Conservation (phyloP, 2,797 vertebrate species). For the Oreortyx pictus region DNA sequence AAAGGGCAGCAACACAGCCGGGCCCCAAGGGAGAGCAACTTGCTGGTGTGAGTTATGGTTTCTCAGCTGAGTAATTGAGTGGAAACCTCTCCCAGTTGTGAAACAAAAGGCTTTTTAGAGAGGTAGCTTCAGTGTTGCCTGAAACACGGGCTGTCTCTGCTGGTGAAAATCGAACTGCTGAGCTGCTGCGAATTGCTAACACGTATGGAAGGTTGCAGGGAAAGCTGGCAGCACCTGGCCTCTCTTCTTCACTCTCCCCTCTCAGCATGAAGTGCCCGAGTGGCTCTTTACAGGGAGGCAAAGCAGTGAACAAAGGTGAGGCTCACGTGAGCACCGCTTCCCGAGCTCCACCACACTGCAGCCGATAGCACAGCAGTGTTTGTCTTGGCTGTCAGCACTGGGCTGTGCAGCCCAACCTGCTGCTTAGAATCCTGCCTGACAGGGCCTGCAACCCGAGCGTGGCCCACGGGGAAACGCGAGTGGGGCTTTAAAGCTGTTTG, state of each 20-base stretch:
- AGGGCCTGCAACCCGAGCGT: background rate
- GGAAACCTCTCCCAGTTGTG: background rate
- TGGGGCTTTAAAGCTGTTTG: background rate
- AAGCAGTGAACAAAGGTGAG: background rate
- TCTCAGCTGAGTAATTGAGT: background rate
- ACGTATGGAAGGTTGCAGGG: background rate
- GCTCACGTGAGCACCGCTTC: background rate
- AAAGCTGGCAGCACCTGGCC: rapidly evolving
- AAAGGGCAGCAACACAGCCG: rapidly evolving
- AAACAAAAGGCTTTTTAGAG: slow-evolving; percentile 13
- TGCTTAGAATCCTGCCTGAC: slow-evolving; percentile 1
- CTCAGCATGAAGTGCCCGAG: background rate
- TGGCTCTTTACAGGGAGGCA: background rate
- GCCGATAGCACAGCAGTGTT: background rate
- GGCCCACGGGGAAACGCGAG: background rate
- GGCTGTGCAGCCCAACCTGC: slow-evolving; percentile 17
- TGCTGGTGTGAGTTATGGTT: background rate
- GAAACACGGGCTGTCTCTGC: background rate
- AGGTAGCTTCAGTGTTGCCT: background rate
- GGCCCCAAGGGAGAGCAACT: background rate
- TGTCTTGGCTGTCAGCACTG: slow-evolving; percentile 25
- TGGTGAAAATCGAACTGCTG: background rate
- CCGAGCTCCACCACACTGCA: rapidly evolving
- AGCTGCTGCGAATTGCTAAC: background rate
- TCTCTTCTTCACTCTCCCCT: background rate